Percentiles rank a stretch among this genome's conserved stretches.
These are phyloP conservation scores for Gila orcuttii DNA, from an alignment of 2,113 vertebrate species.

Conservation along the genomic window DNA sequence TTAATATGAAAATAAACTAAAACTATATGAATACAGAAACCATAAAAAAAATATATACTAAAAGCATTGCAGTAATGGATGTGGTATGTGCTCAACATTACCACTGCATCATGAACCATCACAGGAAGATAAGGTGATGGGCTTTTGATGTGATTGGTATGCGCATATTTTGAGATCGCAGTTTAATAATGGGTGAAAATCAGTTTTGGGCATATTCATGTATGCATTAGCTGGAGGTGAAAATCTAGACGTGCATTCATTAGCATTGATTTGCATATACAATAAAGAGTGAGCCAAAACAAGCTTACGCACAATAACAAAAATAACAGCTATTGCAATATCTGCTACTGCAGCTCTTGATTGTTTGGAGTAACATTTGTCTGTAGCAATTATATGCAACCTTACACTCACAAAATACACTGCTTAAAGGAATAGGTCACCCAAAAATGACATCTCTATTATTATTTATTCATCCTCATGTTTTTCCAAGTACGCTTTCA, in stretches of 20 bases:
- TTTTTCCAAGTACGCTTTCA: not conserved
- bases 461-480: not conserved
- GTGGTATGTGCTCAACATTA: too few relatives aligned
- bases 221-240: constrained; percentile 48
- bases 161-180: constrained; percentile 16
- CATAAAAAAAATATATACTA: too few relatives aligned
- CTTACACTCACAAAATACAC: not conserved
- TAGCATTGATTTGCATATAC: constrained; percentile 57
- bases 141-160: constrained; percentile 5
- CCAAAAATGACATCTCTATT: not conserved
- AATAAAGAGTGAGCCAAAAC: constrained; percentile 15
- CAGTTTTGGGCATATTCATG: constrained; percentile 49
- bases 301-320: not conserved
- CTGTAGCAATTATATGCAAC: not conserved
- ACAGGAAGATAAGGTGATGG: not conserved
- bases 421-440: not conserved
- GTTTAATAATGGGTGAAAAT: constrained; percentile 37
- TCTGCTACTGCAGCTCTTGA: not conserved
- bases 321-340: not conserved
- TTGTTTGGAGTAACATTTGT: not conserved
- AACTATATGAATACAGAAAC: too few relatives aligned
- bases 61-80: too few relatives aligned
- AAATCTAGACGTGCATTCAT: constrained; percentile 53
- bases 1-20: too few relatives aligned
- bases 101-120: too few relatives aligned